Evolutionary conservation across 1,140 invertebrate species (phyloP).

Genomic region (Penaeus indicus): DNA sequence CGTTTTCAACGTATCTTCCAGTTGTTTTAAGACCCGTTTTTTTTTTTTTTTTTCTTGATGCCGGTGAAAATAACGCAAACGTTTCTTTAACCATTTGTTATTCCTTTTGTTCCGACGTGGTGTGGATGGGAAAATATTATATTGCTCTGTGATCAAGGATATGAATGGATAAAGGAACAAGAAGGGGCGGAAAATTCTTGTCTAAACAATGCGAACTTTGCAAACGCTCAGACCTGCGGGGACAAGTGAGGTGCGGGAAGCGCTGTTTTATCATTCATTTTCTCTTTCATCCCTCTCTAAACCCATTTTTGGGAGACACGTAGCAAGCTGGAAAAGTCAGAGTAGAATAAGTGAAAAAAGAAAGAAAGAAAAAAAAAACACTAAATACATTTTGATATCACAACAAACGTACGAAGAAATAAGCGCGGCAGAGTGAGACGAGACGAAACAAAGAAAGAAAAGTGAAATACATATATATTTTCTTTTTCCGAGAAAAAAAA

Average conservation of each 20-base stretch:
- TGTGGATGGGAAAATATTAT: slow-evolving; percentile 41
- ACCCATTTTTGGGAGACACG: neutral
- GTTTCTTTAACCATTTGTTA: slow-evolving; percentile 53
- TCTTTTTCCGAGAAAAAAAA: neutral
- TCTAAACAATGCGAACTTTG: slow-evolving; percentile 22
- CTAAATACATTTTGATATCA: no score
- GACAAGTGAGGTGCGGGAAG: no score
- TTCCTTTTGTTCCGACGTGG: slow-evolving; percentile 36
- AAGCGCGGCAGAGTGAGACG: neutral
- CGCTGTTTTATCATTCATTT: no score
- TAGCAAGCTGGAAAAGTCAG: neutral
- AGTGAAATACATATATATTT: neutral
- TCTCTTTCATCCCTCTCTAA: neutral
- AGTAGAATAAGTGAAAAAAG: neutral
- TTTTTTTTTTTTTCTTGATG: slow-evolving; percentile 33
- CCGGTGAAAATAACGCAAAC: slow-evolving; percentile 43
- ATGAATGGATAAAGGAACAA: slow-evolving; percentile 24
- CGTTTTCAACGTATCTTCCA: slow-evolving; percentile 54
- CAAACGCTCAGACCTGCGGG: neutral
- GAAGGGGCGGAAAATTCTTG: neutral
- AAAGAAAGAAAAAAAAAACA: neutral
- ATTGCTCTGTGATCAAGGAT: slow-evolving; percentile 12
- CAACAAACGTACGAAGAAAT: neutral
- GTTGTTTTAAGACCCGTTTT: slow-evolving; percentile 45
- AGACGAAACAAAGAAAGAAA: neutral